These are phyloP conservation scores for Trachelus iudaicus DNA, from an alignment of 2,888 invertebrate genomes.

Conservation along the genomic window DNA sequence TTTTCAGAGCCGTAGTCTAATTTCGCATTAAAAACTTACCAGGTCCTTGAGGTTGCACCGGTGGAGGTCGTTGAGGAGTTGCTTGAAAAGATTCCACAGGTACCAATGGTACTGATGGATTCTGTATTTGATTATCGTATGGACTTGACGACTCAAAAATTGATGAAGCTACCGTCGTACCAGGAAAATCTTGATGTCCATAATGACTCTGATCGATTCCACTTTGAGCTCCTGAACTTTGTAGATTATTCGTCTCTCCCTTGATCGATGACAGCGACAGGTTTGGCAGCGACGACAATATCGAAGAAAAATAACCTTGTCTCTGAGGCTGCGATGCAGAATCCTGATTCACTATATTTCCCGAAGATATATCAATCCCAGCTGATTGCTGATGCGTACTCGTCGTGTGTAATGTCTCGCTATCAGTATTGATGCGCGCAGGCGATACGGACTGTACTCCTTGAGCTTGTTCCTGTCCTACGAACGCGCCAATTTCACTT, in stretches of 20 bases:
- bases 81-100: neutral
- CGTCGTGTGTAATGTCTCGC: neutral
- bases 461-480: slow-evolving; percentile 43
- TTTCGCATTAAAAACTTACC: neutral
- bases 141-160: neutral
- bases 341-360: slow-evolving; percentile 12
- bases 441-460: neutral
- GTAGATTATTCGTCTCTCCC: slow-evolving; percentile 33
- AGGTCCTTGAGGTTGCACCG: neutral
- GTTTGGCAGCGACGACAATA: slow-evolving; percentile 58
- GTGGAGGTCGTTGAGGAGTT: neutral
- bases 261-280: slow-evolving; percentile 53
- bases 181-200: neutral
- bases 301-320: slow-evolving; percentile 57
- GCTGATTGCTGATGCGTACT: slow-evolving; percentile 6
- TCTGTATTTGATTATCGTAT: neutral
- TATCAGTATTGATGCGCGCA: neutral
- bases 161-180: neutral
- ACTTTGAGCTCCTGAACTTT: slow-evolving; percentile 9
- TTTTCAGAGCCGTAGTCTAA: neutral
- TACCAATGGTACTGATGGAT: neutral
- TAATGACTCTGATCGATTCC: neutral
- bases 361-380: slow-evolving; percentile 8
- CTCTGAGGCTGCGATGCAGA: slow-evolving; percentile 14
- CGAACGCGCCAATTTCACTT: slow-evolving; percentile 48